Conservation (phyloP, 1,140 invertebrate species). For the Latrodectus geometricus region DNA sequence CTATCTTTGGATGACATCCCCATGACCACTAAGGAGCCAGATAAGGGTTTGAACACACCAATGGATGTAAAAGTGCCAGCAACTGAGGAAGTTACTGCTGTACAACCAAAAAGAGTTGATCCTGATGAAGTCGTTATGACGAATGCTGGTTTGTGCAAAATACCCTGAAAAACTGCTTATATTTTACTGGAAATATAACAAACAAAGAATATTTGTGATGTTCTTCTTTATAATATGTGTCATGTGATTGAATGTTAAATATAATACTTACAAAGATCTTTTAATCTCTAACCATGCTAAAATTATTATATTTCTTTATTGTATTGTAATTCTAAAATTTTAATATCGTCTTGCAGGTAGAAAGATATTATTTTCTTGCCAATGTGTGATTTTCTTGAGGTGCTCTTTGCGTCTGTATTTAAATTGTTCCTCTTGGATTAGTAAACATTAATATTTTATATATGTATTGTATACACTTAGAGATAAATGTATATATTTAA, state of each 20-base stretch:
- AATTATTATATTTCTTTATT: too few relatives aligned
- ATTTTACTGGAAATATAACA: neutral
- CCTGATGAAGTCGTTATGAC: slow-evolving; percentile 60
- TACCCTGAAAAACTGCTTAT: slow-evolving; percentile 30
- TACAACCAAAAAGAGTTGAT: slow-evolving; percentile 62
- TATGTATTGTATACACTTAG: slow-evolving; percentile 25
- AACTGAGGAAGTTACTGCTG: slow-evolving; percentile 61
- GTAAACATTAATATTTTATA: slow-evolving; percentile 34
- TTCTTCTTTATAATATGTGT: too few relatives aligned
- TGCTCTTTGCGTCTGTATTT: slow-evolving; percentile 24
- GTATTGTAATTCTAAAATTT: too few relatives aligned
- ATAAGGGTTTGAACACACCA: slow-evolving; percentile 5
- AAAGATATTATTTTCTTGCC: neutral
- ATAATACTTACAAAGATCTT: too few relatives aligned
- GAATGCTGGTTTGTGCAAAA: slow-evolving; percentile 56
- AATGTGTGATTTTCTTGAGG: slow-evolving; percentile 27
- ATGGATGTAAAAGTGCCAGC: slow-evolving; percentile 62
- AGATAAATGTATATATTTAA: slow-evolving; percentile 21
- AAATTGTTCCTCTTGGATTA: slow-evolving; percentile 22
- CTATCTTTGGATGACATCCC: slow-evolving; percentile 29
- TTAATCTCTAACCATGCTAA: too few relatives aligned
- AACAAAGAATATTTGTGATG: too few relatives aligned
- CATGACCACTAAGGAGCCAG: neutral
- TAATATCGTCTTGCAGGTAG: too few relatives aligned
- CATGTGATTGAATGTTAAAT: too few relatives aligned